A percentile compares a stretch with the other conserved stretches of the same genome.
These are phyloP conservation scores for Macrochelys suwanniensis DNA, from an alignment of 2,797 vertebrate genomes.

Conservation along the genomic window DNA sequence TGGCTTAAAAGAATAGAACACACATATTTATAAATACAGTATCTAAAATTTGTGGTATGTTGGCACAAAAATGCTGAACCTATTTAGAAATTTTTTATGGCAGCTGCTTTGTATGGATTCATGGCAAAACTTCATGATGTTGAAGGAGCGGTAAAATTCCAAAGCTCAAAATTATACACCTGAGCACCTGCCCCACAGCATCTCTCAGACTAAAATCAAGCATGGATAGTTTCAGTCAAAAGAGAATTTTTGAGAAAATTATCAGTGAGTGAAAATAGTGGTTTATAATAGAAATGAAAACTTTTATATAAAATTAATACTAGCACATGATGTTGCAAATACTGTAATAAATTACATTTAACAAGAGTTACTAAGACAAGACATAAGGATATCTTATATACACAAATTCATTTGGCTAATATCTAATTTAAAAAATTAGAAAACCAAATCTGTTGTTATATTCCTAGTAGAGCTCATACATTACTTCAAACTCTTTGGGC, in stretches of 20 bases:
- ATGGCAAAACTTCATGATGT: fast-evolving
- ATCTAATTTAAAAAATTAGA: background rate
- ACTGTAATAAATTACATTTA: background rate
- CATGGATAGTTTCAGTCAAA: background rate
- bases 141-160: background rate
- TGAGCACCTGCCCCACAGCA: background rate
- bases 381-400: background rate
- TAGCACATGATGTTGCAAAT: background rate
- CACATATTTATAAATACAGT: background rate
- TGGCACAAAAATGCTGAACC: background rate
- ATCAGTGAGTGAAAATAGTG: background rate
- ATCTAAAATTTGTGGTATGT: background rate
- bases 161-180: background rate
- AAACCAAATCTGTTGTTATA: background rate
- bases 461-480: background rate
- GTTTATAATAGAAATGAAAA: background rate
- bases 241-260: background rate
- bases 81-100: background rate
- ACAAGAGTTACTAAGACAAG: background rate
- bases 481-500: too few species aligned
- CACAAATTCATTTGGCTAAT: background rate
- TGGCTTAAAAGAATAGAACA: background rate
- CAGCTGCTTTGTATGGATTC: background rate
- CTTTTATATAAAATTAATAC: background rate
- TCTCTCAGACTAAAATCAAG: background rate